Base-by-base conservation (phyloP, 2,888 invertebrate species). In the Maniola hyperantus region DNA sequence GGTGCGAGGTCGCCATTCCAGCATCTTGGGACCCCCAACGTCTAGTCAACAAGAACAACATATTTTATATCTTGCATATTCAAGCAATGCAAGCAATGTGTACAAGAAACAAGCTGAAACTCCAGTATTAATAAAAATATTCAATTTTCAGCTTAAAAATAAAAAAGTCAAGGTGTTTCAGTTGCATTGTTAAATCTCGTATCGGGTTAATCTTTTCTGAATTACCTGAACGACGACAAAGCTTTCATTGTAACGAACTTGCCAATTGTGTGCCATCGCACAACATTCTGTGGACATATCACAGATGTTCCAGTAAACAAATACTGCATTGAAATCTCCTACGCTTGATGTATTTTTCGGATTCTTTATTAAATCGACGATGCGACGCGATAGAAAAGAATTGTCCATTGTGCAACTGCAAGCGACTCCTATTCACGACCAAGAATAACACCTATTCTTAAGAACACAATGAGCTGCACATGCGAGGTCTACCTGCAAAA, bases 331-430 rank as follows among this genome's bases (percentile, higher is more conserved):
- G 84, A 88, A 74, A 75, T 81, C 90, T 88, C 88, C 90, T 85
- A 89, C 90, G 87, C 89, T 83, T 88, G 88, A 90, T 88, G 88
- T 87, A 88, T 87, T 77, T 77, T 79, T 81, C 79, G 82, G 80
- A 80, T 77, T 79, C 79, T 82, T 81, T 76, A 81, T 79, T 81
- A 83, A 84, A 84, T 83, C 84, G 85, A 87, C 87, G 87, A 89
- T 86, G 84, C 83, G 77, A 78, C 79, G 71, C 73, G 78, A 83
- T 80, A 79, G 81, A 80, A 62, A 79, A 77, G 80, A 77, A 76
- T 79, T 81, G 82, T 77, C 87, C 76, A 89, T 92, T 92, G 91
- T 91, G 91, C 91, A 92, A 92, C 90, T 91, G 91, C 91, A 92
- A 92, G 67, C 77, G 82, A 80, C 76, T 79, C 81, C 82, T 87